These are phyloP conservation scores for Pseudomugil gertrudae DNA, from an alignment of 2,797 vertebrate species.

Conservation along the genomic window DNA sequence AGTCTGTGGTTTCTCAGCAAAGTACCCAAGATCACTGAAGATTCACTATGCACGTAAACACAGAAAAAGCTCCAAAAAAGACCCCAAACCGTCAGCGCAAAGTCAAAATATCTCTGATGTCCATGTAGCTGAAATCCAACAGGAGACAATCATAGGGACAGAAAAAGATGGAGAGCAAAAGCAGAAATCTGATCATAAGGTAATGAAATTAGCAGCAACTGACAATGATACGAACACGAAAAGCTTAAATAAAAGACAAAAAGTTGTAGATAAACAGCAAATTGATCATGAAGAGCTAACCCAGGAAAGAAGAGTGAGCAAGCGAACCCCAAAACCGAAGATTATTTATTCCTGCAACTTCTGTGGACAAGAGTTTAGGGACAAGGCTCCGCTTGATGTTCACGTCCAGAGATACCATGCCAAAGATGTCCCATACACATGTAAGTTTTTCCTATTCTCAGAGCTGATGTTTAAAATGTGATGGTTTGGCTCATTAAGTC, in stretches of 20 bases:
- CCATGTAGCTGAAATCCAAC: slow-evolving; percentile 32
- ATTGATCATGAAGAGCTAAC: slow-evolving; percentile 67
- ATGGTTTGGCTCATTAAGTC: not conserved
- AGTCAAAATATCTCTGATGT: slow-evolving; percentile 20
- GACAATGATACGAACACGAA: slow-evolving; percentile 75
- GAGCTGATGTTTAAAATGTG: slow-evolving; percentile 12
- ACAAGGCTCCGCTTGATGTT: slow-evolving; percentile 76
- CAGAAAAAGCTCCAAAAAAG: slow-evolving; percentile 43
- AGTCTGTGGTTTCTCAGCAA: slow-evolving; percentile 75
- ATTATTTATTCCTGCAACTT: slow-evolving; percentile 75
- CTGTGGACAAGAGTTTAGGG: slow-evolving; percentile 81
- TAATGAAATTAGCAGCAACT: slow-evolving; percentile 46
- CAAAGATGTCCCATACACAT: slow-evolving; percentile 79
- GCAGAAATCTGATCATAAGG: slow-evolving; percentile 41
- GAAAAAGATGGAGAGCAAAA: slow-evolving; percentile 49
- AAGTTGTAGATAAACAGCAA: slow-evolving; percentile 75
- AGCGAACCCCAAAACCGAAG: slow-evolving; percentile 75
- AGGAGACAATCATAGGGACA: slow-evolving; percentile 44
- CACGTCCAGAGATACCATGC: slow-evolving; percentile 79
- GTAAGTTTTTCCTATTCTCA: slow-evolving; percentile 77
- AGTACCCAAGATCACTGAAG: slow-evolving; percentile 81
- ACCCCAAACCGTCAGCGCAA: slow-evolving; percentile 22
- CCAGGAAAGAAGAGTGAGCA: slow-evolving; percentile 74
- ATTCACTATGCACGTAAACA: slow-evolving; percentile 79
- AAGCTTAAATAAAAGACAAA: slow-evolving; percentile 71